These are phyloP conservation scores for Pogonocichla stellata DNA, from an alignment of 2,113 vertebrate genomes.

Conservation along the genomic window DNA sequence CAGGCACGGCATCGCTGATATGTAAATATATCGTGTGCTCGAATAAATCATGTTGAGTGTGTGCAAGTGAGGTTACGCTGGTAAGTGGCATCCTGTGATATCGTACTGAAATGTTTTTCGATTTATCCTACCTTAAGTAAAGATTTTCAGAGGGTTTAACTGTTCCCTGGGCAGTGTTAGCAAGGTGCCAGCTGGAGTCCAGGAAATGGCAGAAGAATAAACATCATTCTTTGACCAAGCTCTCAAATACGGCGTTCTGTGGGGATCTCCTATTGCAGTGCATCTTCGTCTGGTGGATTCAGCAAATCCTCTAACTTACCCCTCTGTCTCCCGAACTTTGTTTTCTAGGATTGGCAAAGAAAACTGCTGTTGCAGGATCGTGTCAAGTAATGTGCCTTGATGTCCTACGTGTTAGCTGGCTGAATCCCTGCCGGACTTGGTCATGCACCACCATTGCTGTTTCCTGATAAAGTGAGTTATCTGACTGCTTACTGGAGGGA, in stretches of 20 bases:
- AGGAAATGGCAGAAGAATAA: background rate
- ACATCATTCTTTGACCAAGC: too few species aligned
- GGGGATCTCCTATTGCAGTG: accelerated
- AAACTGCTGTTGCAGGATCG: background rate
- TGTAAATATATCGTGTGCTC: accelerated
- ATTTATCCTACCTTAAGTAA: accelerated
- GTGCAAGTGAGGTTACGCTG: accelerated
- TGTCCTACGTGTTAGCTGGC: background rate
- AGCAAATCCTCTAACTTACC: background rate
- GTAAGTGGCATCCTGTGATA: too few species aligned
- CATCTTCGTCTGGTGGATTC: background rate
- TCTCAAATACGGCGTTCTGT: background rate
- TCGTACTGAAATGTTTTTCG: accelerated
- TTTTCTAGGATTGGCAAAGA: background rate
- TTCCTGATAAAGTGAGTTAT: background rate
- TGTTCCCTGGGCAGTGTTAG: background rate
- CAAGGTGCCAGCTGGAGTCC: background rate
- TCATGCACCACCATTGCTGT: background rate
- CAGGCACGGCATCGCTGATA: accelerated
- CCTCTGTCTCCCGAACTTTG: background rate
- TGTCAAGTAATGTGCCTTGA: background rate
- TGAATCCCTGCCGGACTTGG: background rate
- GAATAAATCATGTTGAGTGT: accelerated
- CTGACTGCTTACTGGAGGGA: background rate
- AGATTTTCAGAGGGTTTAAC: background rate